Evolutionary conservation across 2,797 vertebrate species (phyloP).

Genomic region (Dermochelys coriacea): DNA sequence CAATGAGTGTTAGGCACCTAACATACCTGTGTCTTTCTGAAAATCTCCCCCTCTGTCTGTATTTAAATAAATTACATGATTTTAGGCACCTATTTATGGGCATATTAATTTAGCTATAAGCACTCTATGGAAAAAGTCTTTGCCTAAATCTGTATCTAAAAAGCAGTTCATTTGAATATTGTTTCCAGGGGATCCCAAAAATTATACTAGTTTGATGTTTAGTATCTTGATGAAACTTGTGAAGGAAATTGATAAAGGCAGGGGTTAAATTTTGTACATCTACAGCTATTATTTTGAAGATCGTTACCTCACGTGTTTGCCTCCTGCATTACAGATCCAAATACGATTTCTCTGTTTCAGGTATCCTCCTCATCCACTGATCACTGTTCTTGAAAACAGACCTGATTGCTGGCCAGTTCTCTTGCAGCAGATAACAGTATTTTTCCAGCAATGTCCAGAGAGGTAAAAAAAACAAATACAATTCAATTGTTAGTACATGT

Average conservation of each 20-base stretch:
- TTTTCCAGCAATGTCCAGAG: conserved; percentile 86
- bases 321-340: background rate
- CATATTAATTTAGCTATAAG: background rate
- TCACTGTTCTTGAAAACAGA: conserved; percentile 93
- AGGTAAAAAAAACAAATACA: conserved; percentile 80
- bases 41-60: background rate
- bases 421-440: conserved; percentile 87
- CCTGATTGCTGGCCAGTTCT: conserved; percentile 91
- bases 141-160: background rate
- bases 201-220: background rate
- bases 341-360: conserved; percentile 78
- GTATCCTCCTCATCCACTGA: conserved; percentile 90
- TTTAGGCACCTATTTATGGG: background rate
- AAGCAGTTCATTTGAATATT: background rate
- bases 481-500: background rate
- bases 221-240: background rate
- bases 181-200: background rate
- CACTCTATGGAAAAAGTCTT: background rate
- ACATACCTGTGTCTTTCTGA: background rate
- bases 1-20: background rate
- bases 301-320: background rate
- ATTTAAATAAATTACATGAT: background rate
- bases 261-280: background rate
- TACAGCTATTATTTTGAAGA: background rate
- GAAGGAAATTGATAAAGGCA: background rate